These are phyloP conservation scores for Mystacides longicornis DNA, from an alignment of 2,888 invertebrate genomes.

Conservation along the genomic window DNA sequence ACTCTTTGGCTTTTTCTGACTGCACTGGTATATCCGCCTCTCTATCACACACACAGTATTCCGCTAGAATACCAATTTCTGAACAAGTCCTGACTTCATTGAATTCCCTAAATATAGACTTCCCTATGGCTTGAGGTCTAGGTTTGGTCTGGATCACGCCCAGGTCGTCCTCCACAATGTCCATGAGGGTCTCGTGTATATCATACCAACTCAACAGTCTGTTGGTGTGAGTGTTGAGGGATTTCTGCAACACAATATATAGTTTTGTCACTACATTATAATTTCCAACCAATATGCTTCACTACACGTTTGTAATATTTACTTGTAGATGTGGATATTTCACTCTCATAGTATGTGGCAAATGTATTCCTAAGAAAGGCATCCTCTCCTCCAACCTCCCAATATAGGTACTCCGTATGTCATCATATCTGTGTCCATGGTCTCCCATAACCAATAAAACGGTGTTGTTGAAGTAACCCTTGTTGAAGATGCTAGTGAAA, in stretches of 20 bases:
- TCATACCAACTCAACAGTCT: slow-evolving; percentile 25
- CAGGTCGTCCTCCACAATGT: slow-evolving; percentile 21
- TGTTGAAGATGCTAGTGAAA: slow-evolving; percentile 25
- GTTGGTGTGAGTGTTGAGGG: slow-evolving; percentile 17
- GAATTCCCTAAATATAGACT: slow-evolving; percentile 23
- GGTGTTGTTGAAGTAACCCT: slow-evolving; percentile 28
- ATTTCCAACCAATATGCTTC: neutral
- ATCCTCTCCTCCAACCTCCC: slow-evolving; percentile 30
- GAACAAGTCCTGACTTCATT: slow-evolving; percentile 23
- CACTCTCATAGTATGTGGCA: slow-evolving; percentile 25
- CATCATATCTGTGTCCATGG: slow-evolving; percentile 30
- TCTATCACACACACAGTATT: slow-evolving; percentile 25
- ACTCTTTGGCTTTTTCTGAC: slow-evolving; percentile 17
- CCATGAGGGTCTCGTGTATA: slow-evolving; percentile 23
- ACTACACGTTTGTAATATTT: neutral
- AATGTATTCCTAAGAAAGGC: slow-evolving; percentile 29
- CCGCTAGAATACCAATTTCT: slow-evolving; percentile 23
- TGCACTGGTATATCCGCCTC: slow-evolving; percentile 20
- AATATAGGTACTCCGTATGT: slow-evolving; percentile 28
- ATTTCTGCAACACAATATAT: slow-evolving; percentile 17
- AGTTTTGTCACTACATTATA: too few species aligned
- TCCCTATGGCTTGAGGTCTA: slow-evolving; percentile 21
- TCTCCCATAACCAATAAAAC: slow-evolving; percentile 29
- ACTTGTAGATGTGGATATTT: slow-evolving; percentile 24
- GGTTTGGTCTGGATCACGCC: slow-evolving; percentile 10